Evolutionary conservation across 2,888 invertebrate genomes (phyloP).

Genomic region (Sphaerophoria rueppellii): DNA sequence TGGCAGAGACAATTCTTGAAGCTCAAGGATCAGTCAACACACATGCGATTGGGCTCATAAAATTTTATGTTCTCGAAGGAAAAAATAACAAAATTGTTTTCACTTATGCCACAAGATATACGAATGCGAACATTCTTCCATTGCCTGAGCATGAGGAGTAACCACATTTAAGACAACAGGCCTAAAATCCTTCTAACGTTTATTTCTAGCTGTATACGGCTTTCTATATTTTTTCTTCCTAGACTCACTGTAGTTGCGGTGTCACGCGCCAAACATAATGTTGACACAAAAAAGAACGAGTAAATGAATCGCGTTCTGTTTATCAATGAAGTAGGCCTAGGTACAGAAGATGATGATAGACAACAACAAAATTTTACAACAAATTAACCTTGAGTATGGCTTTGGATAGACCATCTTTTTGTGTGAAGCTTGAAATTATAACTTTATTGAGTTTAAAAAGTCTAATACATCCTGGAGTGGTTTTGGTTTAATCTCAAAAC

Average conservation of each 20-base stretch:
- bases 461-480: no score
- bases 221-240: background rate
- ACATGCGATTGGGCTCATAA: slow-evolving; percentile 1
- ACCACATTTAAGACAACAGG: slow-evolving; percentile 13
- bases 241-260: slow-evolving; percentile 43
- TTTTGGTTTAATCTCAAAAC: no score
- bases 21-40: slow-evolving; percentile 9
- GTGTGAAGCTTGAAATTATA: background rate
- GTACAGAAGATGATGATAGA: background rate
- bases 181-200: slow-evolving; percentile 6
- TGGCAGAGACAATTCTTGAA: slow-evolving; percentile 26
- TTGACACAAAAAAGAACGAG: slow-evolving; percentile 56
- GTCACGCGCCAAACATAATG: slow-evolving; percentile 53
- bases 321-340: slow-evolving; percentile 20
- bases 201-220: background rate
- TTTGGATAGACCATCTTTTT: slow-evolving; percentile 20
- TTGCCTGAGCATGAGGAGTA: background rate
- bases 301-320: slow-evolving; percentile 39
- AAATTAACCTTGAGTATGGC: slow-evolving; percentile 27
- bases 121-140: background rate
- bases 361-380: background rate
- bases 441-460: no score
- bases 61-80: slow-evolving; percentile 15
- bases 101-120: slow-evolving; percentile 10
- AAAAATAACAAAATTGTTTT: slow-evolving; percentile 27